A percentile compares a stretch with the other conserved stretches of the same genome.
These are phyloP conservation scores for Anisognathus igniventris DNA, from an alignment of 2,797 vertebrate species.

Conservation along the genomic window DNA sequence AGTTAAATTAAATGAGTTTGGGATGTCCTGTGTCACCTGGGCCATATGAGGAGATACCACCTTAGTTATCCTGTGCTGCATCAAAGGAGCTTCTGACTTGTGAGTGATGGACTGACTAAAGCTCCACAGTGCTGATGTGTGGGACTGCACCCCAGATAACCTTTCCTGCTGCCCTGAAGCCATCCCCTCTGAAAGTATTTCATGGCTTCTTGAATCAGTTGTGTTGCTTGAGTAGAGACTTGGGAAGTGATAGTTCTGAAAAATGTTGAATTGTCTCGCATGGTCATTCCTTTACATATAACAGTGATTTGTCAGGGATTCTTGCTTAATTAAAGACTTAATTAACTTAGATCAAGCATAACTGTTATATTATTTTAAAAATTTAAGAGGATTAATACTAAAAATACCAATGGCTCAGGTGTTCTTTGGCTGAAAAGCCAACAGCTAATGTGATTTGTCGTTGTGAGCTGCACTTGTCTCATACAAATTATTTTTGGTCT, in stretches of 20 bases:
- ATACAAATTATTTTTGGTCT: background rate
- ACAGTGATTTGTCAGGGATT: conserved; percentile 2
- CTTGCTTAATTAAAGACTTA: conserved; percentile 46
- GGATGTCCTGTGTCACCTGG: background rate
- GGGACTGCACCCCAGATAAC: background rate
- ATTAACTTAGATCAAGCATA: conserved; percentile 28
- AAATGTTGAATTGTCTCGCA: background rate
- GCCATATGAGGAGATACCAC: background rate
- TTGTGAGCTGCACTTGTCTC: background rate
- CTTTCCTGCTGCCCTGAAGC: background rate
- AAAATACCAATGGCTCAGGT: conserved; percentile 14
- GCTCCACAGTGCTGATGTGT: background rate
- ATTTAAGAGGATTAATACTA: background rate
- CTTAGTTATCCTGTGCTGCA: background rate
- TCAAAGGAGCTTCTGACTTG: background rate
- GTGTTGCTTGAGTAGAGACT: background rate
- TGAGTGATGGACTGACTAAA: background rate
- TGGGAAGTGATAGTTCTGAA: background rate
- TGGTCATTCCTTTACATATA: background rate
- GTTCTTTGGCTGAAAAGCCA: conserved; percentile 4
- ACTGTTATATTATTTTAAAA: background rate
- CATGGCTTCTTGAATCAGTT: background rate
- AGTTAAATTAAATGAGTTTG: background rate
- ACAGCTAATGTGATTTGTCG: background rate
- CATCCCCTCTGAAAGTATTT: background rate